phyloP scores from a whole-genome alignment of 2,797 vertebrate genomes.

The Bovichtus variegatus region DNA sequence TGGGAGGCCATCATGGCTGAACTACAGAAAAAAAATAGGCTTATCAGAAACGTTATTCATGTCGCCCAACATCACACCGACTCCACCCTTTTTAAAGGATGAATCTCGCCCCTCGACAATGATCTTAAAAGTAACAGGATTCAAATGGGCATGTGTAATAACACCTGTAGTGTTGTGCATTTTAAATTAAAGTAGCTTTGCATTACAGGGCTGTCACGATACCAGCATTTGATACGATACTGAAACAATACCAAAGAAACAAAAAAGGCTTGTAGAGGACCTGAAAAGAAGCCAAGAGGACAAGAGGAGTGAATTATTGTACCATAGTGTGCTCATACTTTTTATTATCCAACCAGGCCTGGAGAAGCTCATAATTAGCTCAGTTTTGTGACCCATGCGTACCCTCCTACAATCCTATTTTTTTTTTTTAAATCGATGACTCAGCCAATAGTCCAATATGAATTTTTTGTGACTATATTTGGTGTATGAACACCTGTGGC shows the following conservation, averaged over 20 bases:
- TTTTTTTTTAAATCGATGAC: slow-evolving; percentile 7
- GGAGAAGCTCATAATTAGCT: background rate
- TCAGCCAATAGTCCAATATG: background rate
- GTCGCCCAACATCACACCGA: slow-evolving; percentile 53
- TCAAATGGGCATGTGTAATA: slow-evolving; percentile 23
- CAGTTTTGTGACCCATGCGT: background rate
- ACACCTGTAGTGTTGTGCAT: background rate
- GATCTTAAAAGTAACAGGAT: slow-evolving; percentile 41
- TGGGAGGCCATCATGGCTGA: slow-evolving; percentile 72
- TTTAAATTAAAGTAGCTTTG: slow-evolving; percentile 4
- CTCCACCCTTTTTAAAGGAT: slow-evolving; percentile 51
- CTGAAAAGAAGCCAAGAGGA: no score
- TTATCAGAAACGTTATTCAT: slow-evolving; percentile 61
- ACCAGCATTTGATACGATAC: no score
- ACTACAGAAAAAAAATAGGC: slow-evolving; percentile 70
- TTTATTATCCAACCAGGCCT: no score
- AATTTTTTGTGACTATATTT: slow-evolving; percentile 19
- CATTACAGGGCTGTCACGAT: background rate
- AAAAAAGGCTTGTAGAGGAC: no score
- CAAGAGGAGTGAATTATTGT: no score
- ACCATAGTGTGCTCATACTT: no score
- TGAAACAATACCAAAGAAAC: no score
- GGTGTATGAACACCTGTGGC: slow-evolving; percentile 36
- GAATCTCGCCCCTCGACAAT: slow-evolving; percentile 24
- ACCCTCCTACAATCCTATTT: background rate